These are phyloP conservation scores for Gymnocephalus cernua DNA, from an alignment of 2,113 vertebrate genomes.

Conservation along the genomic window DNA sequence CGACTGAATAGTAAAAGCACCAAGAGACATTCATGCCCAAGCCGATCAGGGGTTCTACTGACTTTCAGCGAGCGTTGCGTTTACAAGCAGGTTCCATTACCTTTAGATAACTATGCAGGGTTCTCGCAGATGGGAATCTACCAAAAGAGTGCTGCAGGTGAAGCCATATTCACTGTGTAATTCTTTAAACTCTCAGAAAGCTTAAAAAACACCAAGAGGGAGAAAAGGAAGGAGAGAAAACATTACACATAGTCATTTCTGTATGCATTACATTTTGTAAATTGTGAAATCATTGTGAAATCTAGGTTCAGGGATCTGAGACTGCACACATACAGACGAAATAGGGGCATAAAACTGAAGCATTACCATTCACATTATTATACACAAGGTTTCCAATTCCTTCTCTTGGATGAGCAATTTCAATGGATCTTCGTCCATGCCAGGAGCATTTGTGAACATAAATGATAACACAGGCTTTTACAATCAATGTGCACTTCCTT, in stretches of 20 bases:
- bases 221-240: slow-evolving; percentile 51
- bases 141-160: slow-evolving; percentile 59
- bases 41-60: slow-evolving; percentile 16
- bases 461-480: slow-evolving; percentile 82
- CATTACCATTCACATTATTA: slow-evolving; percentile 83
- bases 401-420: slow-evolving; percentile 81
- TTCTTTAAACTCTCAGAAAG: slow-evolving; percentile 72
- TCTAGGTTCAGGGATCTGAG: slow-evolving; percentile 62
- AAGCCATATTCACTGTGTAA: slow-evolving; percentile 65
- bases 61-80: slow-evolving; percentile 11
- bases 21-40: slow-evolving; percentile 15
- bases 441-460: slow-evolving; percentile 79
- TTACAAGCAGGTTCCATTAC: slow-evolving; percentile 61
- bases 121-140: slow-evolving; percentile 52
- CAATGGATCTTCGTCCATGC: slow-evolving; percentile 74
- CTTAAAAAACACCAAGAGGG: slow-evolving; percentile 68
- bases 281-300: slow-evolving; percentile 78
- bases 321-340: slow-evolving; percentile 61
- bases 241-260: slow-evolving; percentile 66
- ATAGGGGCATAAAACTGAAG: slow-evolving; percentile 76
- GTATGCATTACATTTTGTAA: slow-evolving; percentile 72
- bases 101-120: slow-evolving; percentile 55
- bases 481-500: slow-evolving; percentile 77
- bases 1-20: slow-evolving; percentile 23
- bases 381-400: slow-evolving; percentile 79